phyloP scores from a whole-genome alignment of 2,888 invertebrate species.

The Drosophila neonasuta region DNA sequence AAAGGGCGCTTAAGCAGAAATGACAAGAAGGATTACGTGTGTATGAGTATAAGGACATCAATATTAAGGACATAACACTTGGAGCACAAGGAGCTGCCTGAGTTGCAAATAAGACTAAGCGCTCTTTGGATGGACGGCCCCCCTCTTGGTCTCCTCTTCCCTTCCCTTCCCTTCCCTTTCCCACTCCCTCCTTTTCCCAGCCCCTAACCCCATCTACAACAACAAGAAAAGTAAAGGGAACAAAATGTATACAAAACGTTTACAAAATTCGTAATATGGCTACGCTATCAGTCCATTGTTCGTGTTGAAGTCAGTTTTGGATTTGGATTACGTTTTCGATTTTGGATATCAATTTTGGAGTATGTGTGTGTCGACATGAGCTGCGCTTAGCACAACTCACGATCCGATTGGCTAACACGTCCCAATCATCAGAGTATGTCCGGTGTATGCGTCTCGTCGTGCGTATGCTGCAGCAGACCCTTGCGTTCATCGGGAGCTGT shows the following conservation, averaged over 20 bases:
- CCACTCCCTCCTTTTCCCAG: not conserved
- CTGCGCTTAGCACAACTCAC: slow-evolving; percentile 73
- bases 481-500: slow-evolving; percentile 84
- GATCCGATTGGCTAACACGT: slow-evolving; percentile 41
- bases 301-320: slow-evolving; percentile 69
- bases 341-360: slow-evolving; percentile 32
- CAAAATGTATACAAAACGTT: slow-evolving; percentile 53
- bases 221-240: slow-evolving; percentile 38
- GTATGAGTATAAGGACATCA: slow-evolving; percentile 58
- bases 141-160: not conserved
- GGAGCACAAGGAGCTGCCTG: slow-evolving; percentile 51
- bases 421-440: slow-evolving; percentile 82
- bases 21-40: slow-evolving; percentile 50
- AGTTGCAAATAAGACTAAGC: slow-evolving; percentile 41
- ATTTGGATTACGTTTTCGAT: slow-evolving; percentile 34
- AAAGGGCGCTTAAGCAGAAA: slow-evolving; percentile 33
- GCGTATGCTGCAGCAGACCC: slow-evolving; percentile 83
- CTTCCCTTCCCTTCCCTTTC: not conserved
- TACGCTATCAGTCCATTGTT: slow-evolving; percentile 78
- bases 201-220: slow-evolving; percentile 3
- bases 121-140: slow-evolving; percentile 61
- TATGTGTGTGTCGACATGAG: slow-evolving; percentile 17
- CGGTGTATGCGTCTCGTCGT: slow-evolving; percentile 83
- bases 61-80: slow-evolving; percentile 46
- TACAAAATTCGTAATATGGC: slow-evolving; percentile 77